These are phyloP conservation scores for Patella ulyssiponensis DNA, from an alignment of 2,888 invertebrate species.

Conservation along the genomic window DNA sequence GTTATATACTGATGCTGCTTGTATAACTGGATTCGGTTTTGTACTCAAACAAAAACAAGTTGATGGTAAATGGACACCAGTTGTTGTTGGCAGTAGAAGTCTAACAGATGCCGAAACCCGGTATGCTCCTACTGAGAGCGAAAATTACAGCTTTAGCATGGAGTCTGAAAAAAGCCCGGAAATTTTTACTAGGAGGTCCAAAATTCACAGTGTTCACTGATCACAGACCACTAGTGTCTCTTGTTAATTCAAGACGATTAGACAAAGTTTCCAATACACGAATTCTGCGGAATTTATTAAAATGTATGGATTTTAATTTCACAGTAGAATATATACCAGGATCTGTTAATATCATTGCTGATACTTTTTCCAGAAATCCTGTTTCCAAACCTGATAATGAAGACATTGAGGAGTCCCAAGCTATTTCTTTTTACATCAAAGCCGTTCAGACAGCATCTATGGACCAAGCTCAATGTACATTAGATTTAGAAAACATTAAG, in stretches of 20 bases:
- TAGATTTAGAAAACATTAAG: neutral
- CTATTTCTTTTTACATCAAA: neutral
- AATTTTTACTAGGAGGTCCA: neutral
- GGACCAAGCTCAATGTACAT: too few relatives aligned
- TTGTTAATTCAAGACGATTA: too few relatives aligned
- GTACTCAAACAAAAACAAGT: too few relatives aligned
- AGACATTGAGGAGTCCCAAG: neutral
- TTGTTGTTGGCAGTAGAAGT: neutral
- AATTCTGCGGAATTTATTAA: too few relatives aligned
- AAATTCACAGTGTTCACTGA: neutral
- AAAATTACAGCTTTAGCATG: constrained; percentile 3
- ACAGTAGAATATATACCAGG: neutral
- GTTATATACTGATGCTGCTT: neutral
- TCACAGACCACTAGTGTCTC: too few relatives aligned
- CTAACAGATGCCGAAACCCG: neutral
- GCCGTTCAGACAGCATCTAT: neutral
- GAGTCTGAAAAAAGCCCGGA: neutral
- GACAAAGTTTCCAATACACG: too few relatives aligned
- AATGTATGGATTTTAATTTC: too few relatives aligned
- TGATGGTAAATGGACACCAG: neutral
- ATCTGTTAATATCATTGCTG: neutral
- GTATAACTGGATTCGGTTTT: neutral
- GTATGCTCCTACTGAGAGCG: neutral
- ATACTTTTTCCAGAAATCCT: neutral
- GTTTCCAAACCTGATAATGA: neutral